These are phyloP conservation scores for Petrolisthes manimaculis DNA, from an alignment of 2,888 invertebrate species.

Conservation along the genomic window DNA sequence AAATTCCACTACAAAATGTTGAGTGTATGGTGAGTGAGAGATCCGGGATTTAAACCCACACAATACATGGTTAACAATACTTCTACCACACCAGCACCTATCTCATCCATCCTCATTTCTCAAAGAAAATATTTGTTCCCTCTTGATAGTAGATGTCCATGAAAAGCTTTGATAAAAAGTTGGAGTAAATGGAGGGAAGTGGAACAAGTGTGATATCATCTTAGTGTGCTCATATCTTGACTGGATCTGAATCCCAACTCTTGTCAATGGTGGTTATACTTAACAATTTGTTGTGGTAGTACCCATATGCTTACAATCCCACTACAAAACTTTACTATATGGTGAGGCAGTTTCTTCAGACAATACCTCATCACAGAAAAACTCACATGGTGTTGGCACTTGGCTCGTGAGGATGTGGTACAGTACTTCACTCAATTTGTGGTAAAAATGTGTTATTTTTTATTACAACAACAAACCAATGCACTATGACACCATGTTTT, in stretches of 20 bases:
- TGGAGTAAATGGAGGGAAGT: too few species aligned
- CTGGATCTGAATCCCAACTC: too few species aligned
- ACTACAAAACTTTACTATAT: background rate
- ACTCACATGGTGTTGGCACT: constrained; percentile 42
- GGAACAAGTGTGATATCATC: too few species aligned
- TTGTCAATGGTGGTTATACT: background rate
- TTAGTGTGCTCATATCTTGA: too few species aligned
- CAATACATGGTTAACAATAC: too few species aligned
- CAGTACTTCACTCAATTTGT: constrained; percentile 11
- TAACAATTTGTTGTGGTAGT: too few species aligned
- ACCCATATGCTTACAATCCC: background rate
- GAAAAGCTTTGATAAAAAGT: too few species aligned
- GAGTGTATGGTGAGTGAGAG: background rate
- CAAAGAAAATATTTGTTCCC: too few species aligned
- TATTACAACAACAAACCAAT: constrained; percentile 35
- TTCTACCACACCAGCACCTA: too few species aligned
- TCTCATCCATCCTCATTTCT: too few species aligned
- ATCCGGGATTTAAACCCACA: too few species aligned
- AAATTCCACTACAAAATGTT: constrained; percentile 54
- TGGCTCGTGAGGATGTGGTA: constrained; percentile 27
- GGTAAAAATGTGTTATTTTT: constrained; percentile 29
- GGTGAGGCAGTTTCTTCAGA: constrained; percentile 18
- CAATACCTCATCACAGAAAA: background rate
- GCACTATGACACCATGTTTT: constrained; percentile 30
- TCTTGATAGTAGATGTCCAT: too few species aligned